Evolutionary conservation across 2,888 invertebrate species (phyloP), one percentile per base, ranked within the genome.

Genomic region (Tipula unca): DNA sequence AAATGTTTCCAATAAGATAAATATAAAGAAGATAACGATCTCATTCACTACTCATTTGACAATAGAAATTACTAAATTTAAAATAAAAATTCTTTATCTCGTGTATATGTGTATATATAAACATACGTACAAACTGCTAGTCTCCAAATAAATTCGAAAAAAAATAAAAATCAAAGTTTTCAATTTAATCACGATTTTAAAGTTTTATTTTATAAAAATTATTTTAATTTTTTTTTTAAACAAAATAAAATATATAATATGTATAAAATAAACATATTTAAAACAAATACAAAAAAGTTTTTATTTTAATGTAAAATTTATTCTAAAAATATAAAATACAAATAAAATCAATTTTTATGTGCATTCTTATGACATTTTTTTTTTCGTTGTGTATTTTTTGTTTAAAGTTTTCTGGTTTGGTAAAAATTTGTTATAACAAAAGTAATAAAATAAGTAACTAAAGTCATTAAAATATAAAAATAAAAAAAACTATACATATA

Each of bases 141-240:
- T 69, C 25, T 25, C 69, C 69, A 69, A 69, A 69, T 69, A 48
- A 48, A 48, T 48, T 17, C 48, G 20, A 17, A 17, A 48, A 48
- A 48, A 17, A 48, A 48, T 1, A 48, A 69, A 69, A 69, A 69
- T 69, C 69, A 69, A 69, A 69, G 69, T 69, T 69, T 69, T 14
- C 69, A 69, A 69, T 69, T 69, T 69, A 69, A 69, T 69, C 69
- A 69, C 69, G 69, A 69, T 69, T 69, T 69, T 69, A 69, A 69
- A 69, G 69, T 69, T 69, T 48, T 48, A 17, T 48, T 14, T 25
- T 25, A 48, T 17, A 48, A 42, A 42, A n/a, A 42, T 39, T 17
- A 48, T 20, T 17, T n/a, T n/a, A n/a, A n/a, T n/a, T n/a, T n/a
- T n/a, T n/a, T n/a, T 48, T 48, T 48, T 48, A 6, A 69, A 69